Evolutionary conservation across 2,797 vertebrate genomes (phyloP), one percentile per base, ranked within the genome.

Genomic region (Brotula barbata): DNA sequence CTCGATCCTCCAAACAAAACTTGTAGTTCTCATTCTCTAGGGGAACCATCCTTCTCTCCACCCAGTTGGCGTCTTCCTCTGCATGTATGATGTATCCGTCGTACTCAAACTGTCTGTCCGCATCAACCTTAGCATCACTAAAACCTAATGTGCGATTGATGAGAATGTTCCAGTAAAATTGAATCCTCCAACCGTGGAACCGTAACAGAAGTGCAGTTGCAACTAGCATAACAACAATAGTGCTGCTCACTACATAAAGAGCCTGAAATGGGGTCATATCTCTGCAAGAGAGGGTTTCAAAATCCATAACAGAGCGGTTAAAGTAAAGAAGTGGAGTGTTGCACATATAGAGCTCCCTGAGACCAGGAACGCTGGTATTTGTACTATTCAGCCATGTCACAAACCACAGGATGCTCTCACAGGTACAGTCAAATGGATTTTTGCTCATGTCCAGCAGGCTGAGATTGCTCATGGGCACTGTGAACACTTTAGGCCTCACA

Each of bases 401-500:
- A 67, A 98, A 98, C 97, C 97, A 99, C 68, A 93, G 68, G 36
- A 98, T 94, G 80, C 96, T 96, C 75, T 96, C 95, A 64, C 97
- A 99, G 0, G 97, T 98, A 70, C 97, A 99, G 43, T 99, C 96
- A 43, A 96, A 98, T 0, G 97, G 96, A 70, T 98, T 99, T 56
- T 79, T 92, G 59, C 87, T 83, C 93, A 99, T 93, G 44, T 87
- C 53, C 19, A 99, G 89, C 64, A 62, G 37, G 28, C 68, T 91
- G 57, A 99, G 78, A 73, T 90, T 94, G 64, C 73, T 83, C 71
- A 96, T 83, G 15, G 89, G 90, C 7, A 76, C 70, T 28, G 82
- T 75, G 46, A 97, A 99, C 21, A 95, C 92, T 14, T 88, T 49
- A 9, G 90, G 90, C 54, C 90, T 90, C 55, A 99, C 93, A 0